A percentile compares a stretch with the other conserved stretches of the same genome.
phyloP scores from a whole-genome alignment of 2,888 invertebrate species.

The Alloscopus bannaensis region DNA sequence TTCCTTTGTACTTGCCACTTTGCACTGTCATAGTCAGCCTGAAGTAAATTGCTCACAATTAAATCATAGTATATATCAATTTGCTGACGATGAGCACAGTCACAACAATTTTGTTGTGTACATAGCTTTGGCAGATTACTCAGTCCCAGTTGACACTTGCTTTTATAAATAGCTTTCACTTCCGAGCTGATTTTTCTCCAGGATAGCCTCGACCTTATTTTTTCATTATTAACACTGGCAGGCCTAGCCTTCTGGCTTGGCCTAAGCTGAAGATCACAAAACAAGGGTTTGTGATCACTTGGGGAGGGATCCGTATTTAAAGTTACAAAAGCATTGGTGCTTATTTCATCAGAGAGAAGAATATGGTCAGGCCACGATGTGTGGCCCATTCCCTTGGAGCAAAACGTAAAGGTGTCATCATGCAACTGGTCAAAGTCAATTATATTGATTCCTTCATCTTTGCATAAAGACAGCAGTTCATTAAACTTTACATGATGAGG shows the following conservation, averaged over 20 bases:
- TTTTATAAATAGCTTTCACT: too few species aligned
- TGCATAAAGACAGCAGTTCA: slow-evolving; percentile 13
- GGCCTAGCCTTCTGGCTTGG: too few species aligned
- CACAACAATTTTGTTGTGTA: too few species aligned
- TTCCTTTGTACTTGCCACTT: neutral
- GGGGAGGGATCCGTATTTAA: neutral
- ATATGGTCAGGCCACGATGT: slow-evolving; percentile 28
- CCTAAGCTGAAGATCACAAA: too few species aligned
- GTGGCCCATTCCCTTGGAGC: neutral
- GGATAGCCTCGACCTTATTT: neutral
- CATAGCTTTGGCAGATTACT: neutral
- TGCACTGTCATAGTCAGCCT: neutral
- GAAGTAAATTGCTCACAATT: neutral
- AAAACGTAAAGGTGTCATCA: neutral
- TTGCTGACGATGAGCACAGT: too few species aligned
- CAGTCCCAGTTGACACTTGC: neutral
- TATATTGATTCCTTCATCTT: neutral
- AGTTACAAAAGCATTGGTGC: neutral
- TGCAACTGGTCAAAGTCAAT: neutral
- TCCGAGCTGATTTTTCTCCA: too few species aligned
- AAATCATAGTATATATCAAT: too few species aligned
- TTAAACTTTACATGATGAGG: slow-evolving; percentile 3
- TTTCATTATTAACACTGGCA: too few species aligned
- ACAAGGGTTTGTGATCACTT: slow-evolving; percentile 33
- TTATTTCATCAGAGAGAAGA: neutral